phyloP scores from a whole-genome alignment of 2,797 vertebrate genomes.

The Chloroceryle amazona region DNA sequence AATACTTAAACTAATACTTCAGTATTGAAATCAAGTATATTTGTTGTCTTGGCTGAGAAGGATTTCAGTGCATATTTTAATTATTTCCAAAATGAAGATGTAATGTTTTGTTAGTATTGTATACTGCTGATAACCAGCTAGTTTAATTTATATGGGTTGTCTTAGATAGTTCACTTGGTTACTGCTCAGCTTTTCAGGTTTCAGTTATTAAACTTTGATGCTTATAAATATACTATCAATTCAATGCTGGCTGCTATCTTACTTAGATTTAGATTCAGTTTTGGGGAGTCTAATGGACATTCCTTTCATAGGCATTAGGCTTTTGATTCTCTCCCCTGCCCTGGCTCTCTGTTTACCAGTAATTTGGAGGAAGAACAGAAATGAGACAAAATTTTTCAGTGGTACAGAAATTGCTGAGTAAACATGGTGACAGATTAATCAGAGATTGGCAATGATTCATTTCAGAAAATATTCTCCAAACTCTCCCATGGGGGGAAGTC shows the following conservation, averaged over 20 bases:
- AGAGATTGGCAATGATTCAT: background rate
- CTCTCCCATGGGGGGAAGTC: slow-evolving; percentile 1
- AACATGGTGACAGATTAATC: background rate
- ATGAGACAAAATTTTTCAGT: background rate
- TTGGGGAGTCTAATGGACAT: background rate
- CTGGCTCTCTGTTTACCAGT: background rate
- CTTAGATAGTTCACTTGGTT: background rate
- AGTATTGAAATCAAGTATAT: background rate
- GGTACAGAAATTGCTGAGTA: slow-evolving; percentile 10
- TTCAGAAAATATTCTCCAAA: background rate
- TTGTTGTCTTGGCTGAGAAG: background rate
- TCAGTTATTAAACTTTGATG: background rate
- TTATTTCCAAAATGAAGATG: background rate
- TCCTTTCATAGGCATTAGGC: background rate
- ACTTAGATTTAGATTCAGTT: background rate
- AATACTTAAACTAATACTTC: background rate
- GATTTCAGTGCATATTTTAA: background rate
- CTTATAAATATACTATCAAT: background rate
- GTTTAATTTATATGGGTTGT: background rate
- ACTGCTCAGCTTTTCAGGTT: background rate
- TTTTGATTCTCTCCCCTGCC: background rate
- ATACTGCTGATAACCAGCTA: background rate
- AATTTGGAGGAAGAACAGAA: background rate
- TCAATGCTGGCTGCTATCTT: background rate
- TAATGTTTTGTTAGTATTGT: background rate